Evolutionary conservation across 2,888 invertebrate genomes (phyloP).

Genomic region (Cheilosia vernalis): DNA sequence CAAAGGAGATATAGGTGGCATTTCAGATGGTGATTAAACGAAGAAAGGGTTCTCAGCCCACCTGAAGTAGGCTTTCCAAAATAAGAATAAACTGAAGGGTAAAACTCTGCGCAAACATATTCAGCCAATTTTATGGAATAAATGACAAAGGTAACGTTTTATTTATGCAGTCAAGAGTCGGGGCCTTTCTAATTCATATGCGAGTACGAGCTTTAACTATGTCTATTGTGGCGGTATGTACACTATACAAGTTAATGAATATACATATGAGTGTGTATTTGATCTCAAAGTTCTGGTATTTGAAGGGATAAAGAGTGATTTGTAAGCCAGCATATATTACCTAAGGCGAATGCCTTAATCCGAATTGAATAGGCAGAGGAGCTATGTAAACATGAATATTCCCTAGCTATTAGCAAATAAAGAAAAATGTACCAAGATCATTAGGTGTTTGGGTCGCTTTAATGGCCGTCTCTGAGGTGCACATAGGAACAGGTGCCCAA

Average conservation of each 20-base stretch:
- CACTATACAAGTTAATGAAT: conserved; percentile 9
- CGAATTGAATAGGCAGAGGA: no score
- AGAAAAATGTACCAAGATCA: no score
- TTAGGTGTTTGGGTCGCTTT: no score
- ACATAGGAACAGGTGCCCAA: no score
- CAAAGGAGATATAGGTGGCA: conserved; percentile 24
- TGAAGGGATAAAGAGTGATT: no score
- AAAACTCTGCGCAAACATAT: conserved; percentile 40
- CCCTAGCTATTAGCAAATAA: no score
- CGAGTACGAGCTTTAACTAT: conserved; percentile 18
- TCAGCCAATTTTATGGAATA: conserved; percentile 61
- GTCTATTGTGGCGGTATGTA: conserved; percentile 6
- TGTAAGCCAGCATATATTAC: no score
- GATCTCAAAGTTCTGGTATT: background rate
- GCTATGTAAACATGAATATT: no score
- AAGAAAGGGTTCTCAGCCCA: conserved; percentile 51
- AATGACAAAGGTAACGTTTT: conserved; percentile 61
- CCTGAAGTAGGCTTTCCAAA: conserved; percentile 52
- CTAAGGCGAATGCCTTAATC: no score
- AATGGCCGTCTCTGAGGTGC: no score
- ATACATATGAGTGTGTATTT: background rate
- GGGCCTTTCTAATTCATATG: conserved; percentile 26
- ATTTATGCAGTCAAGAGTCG: conserved; percentile 28
- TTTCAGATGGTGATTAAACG: conserved; percentile 69
- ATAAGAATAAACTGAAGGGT: conserved; percentile 45